Percentiles rank a stretch among this genome's conserved stretches.
phyloP scores from a whole-genome alignment of 1,140 invertebrate species.

The Aphis gossypii region DNA sequence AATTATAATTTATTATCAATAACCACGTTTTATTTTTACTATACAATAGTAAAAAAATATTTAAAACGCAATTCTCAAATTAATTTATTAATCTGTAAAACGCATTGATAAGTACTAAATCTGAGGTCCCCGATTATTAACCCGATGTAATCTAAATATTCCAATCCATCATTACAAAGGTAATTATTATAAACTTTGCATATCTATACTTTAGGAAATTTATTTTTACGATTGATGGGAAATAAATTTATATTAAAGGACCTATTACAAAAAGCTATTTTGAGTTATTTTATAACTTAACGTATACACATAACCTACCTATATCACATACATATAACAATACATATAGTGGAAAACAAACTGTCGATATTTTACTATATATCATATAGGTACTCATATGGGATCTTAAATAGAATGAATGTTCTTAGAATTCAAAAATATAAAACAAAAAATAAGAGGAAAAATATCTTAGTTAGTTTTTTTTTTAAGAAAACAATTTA shows the following conservation, averaged over 20 bases:
- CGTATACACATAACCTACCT: no score
- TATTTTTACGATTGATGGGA: neutral
- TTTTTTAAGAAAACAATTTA: neutral
- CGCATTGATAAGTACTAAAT: neutral
- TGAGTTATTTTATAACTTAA: neutral
- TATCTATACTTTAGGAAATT: neutral
- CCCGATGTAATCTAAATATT: neutral
- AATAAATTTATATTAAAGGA: neutral
- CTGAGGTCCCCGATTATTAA: neutral
- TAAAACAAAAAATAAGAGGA: neutral
- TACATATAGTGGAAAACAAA: neutral
- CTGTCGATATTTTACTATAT: neutral
- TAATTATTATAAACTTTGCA: neutral
- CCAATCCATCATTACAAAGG: neutral
- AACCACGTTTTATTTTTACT: no score
- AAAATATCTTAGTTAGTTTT: neutral
- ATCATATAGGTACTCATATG: neutral
- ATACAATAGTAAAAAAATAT: no score
- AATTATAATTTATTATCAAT: no score
- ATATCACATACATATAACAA: neutral
- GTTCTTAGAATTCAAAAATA: neutral
- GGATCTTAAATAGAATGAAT: neutral
- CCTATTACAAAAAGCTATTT: neutral
- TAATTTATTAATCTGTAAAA: neutral
- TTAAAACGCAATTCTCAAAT: neutral